A percentile compares a stretch with the other conserved stretches of the same genome.
These are phyloP conservation scores for Saturnia japonica DNA, from an alignment of 2,888 invertebrate species.

Conservation along the genomic window DNA sequence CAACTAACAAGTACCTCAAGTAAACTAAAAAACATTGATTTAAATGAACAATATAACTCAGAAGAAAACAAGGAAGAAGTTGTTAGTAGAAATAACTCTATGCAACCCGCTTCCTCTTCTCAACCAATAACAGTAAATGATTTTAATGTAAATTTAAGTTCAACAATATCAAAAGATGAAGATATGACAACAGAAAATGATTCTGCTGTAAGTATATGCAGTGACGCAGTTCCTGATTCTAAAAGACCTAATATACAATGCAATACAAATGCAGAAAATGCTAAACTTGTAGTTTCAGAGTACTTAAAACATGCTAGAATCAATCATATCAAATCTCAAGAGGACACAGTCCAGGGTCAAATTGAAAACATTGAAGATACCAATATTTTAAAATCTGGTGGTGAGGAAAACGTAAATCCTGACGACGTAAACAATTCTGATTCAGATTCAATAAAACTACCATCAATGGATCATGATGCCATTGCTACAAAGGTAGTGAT, in stretches of 20 bases:
- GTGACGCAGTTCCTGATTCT: slow-evolving; percentile 39
- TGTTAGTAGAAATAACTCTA: slow-evolving; percentile 36
- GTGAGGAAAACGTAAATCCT: slow-evolving; percentile 58
- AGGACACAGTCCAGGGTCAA: slow-evolving; percentile 57
- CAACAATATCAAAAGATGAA: slow-evolving; percentile 47
- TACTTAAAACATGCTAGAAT: slow-evolving; percentile 84
- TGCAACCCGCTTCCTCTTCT: slow-evolving; percentile 38
- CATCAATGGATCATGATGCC: slow-evolving; percentile 69
- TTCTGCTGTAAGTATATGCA: slow-evolving; percentile 24
- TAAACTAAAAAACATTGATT: slow-evolving; percentile 64
- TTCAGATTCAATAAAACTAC: slow-evolving; percentile 58
- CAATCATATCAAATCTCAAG: slow-evolving; percentile 67
- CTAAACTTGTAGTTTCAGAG: slow-evolving; percentile 85
- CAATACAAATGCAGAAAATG: slow-evolving; percentile 72
- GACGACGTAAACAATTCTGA: slow-evolving; percentile 57
- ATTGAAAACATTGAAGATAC: slow-evolving; percentile 59
- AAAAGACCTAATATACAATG: slow-evolving; percentile 52
- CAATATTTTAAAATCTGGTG: slow-evolving; percentile 45
- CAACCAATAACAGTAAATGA: slow-evolving; percentile 42
- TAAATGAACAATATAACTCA: slow-evolving; percentile 52
- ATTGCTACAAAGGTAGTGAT: slow-evolving; percentile 84
- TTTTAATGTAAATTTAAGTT: slow-evolving; percentile 36
- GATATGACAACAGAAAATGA: slow-evolving; percentile 37
- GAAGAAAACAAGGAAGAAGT: slow-evolving; percentile 41
- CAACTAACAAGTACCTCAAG: slow-evolving; percentile 71